Percentiles rank a stretch among this genome's conserved stretches.
phyloP scores from a whole-genome alignment of 2,888 invertebrate genomes.

The Invenusta paracnida region DNA sequence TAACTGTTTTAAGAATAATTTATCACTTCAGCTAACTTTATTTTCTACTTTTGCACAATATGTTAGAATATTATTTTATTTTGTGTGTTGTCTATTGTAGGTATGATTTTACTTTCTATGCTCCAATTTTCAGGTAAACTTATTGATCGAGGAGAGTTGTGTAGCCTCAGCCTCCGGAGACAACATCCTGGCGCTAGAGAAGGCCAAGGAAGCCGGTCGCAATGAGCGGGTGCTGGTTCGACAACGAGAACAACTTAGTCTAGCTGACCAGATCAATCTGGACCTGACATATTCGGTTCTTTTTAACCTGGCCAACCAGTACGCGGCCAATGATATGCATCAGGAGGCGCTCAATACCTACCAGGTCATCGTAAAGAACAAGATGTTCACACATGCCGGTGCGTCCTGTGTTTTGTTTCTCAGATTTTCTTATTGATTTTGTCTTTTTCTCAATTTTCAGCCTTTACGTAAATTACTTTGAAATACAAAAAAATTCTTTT shows the following conservation, averaged over 20 bases:
- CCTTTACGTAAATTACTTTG: too few species aligned
- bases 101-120: not conserved
- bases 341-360: constrained; percentile 92
- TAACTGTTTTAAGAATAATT: too few species aligned
- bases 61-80: too few species aligned
- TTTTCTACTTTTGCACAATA: too few species aligned
- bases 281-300: constrained; percentile 93
- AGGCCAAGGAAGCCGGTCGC: constrained; percentile 91
- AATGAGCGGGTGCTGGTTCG: constrained; percentile 82
- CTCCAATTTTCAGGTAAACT: constrained; percentile 68
- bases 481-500: too few species aligned
- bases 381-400: constrained; percentile 44
- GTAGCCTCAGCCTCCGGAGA: constrained; percentile 68
- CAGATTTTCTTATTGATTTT: not conserved
- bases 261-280: constrained; percentile 83
- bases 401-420: not conserved
- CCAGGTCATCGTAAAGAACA: constrained; percentile 62
- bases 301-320: constrained; percentile 90
- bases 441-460: not conserved
- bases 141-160: constrained; percentile 83
- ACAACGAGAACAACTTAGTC: constrained; percentile 79
- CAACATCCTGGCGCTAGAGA: constrained; percentile 71
- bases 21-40: too few species aligned
- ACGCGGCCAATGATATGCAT: constrained; percentile 85
- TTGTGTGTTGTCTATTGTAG: too few species aligned